Evolutionary conservation across 2,797 vertebrate genomes (phyloP), one percentile per base, ranked within the genome.

Genomic region (Ctenochaetus hawaiiensis): DNA sequence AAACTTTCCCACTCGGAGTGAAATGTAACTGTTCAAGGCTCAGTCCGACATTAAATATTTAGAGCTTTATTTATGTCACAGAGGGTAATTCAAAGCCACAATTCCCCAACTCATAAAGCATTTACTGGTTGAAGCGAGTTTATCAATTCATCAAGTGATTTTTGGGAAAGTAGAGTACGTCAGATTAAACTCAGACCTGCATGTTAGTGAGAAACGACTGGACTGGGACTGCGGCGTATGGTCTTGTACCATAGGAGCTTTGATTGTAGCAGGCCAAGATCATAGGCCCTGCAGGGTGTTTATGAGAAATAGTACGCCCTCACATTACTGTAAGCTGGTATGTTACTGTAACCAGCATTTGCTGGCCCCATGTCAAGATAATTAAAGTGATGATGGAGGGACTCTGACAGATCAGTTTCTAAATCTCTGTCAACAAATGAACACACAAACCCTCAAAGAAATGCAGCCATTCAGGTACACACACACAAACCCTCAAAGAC

Each of bases 321-420:
- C 76, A 52, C 56, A 86, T 94, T 94, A 93, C 92, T 87, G 92
- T 94, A 93, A 94, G 81, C 79, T 67, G 68, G 86, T 69, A 85
- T 86, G 83, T 91, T 93, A 90, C 90, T 80, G 90, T 93, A 94
- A 94, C 78, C 83, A 82, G 75, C 74, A n/a, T 9, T 48, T 81
- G 74, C 78, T 77, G 75, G 66, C 43, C 81, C 75, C 93, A 94
- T 89, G 77, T 91, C 93, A 89, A 92, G 78, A 75, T 85, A 89
- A 92, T 94, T 94, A 93, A 84, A 48, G 67, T 47, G 72, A 77
- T 41, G 80, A 80, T 60, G 68, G 75, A 75, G 77, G 49, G 77
- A 76, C 68, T 75, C 47, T 11, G 83, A 86, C 59, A 63, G 34
- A 62, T 57, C 51, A 39, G 59, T 70, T 72, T 77, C 71, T 78